Evolutionary conservation across 2,888 invertebrate genomes (phyloP), one percentile per base, ranked within the genome.

Genomic region (Neria commutata): DNA sequence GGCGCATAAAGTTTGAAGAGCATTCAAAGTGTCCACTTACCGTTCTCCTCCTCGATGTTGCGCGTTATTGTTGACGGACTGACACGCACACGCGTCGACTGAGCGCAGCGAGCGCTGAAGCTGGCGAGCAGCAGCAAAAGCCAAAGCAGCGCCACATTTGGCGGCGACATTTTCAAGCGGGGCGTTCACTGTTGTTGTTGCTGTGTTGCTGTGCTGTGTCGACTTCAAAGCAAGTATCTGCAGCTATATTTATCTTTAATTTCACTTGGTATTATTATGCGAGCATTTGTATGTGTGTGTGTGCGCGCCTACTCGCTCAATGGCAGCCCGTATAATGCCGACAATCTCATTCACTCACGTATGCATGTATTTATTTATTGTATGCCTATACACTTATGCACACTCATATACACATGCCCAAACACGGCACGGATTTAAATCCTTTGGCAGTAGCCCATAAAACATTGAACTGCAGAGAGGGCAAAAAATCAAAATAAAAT

Each of bases 1-100:
- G n/a, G n/a, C n/a, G n/a, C n/a, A n/a, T n/a, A n/a, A n/a, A n/a
- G n/a, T n/a, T n/a, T n/a, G n/a, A n/a, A n/a, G n/a, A n/a, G n/a
- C n/a, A n/a, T n/a, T n/a, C n/a, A n/a, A n/a, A n/a, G n/a, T n/a
- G n/a, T 11, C 17, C 5, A 78, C 80, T 81, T 68, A 80, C 80
- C 80, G 61, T 81, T 81, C 69, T 80, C 80, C 61, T 81, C 81
- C 59, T 80, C 80, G 49, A 81, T 81, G 68, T 80, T 80, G 60
- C 80, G 77, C 55, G 78, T 78, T 73, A 81, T 78, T 58, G 77
- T 70, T 34, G 69, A 67, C 25, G 80, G 77, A 34, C 76, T 73
- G 47, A 76, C 70, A 51, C 77, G 77, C 63, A 76, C 73, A 62
- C 72, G 72, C 62, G 77, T 68, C n/a, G 51, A 58, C 33, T 63